Conservation (phyloP, 2,113 vertebrate species). For the Ctenodactylus gundi region DNA sequence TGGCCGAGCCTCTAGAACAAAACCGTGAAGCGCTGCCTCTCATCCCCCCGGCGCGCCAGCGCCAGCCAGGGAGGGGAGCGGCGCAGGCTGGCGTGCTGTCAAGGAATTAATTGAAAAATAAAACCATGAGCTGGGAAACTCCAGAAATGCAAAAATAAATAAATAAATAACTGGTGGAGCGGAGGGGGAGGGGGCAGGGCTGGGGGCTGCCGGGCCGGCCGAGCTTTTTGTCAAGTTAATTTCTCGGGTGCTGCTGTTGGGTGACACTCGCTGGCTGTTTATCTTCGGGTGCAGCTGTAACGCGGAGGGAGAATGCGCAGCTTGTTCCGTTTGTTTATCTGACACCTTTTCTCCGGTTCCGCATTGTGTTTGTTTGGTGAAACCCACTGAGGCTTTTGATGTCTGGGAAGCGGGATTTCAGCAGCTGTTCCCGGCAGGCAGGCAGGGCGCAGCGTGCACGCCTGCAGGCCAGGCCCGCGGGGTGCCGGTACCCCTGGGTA, state of each 20-base stretch:
- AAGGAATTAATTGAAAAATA: constrained; percentile 90
- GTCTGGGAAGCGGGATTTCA: constrained; percentile 79
- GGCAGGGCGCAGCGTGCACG: background rate
- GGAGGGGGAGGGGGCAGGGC: constrained; percentile 37
- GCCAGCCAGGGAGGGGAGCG: constrained; percentile 56
- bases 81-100: constrained; percentile 82
- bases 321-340: constrained; percentile 86
- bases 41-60: background rate
- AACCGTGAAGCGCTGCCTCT: background rate
- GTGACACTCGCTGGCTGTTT: constrained; percentile 87
- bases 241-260: constrained; percentile 86
- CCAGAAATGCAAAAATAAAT: constrained; percentile 86
- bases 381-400: constrained; percentile 86
- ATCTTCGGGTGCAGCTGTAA: constrained; percentile 87
- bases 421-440: constrained; percentile 80
- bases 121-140: constrained; percentile 87
- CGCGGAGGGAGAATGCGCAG: constrained; percentile 82
- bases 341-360: constrained; percentile 85
- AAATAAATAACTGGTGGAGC: too few species aligned
- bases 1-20: background rate
- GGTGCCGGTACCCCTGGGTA: rapidly evolving
- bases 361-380: constrained; percentile 86
- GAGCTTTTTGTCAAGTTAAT: constrained; percentile 86
- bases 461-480: background rate
- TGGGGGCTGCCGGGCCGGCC: constrained; percentile 68